Conservation (phyloP, 2,888 invertebrate genomes). For the Drosophila formosana region DNA sequence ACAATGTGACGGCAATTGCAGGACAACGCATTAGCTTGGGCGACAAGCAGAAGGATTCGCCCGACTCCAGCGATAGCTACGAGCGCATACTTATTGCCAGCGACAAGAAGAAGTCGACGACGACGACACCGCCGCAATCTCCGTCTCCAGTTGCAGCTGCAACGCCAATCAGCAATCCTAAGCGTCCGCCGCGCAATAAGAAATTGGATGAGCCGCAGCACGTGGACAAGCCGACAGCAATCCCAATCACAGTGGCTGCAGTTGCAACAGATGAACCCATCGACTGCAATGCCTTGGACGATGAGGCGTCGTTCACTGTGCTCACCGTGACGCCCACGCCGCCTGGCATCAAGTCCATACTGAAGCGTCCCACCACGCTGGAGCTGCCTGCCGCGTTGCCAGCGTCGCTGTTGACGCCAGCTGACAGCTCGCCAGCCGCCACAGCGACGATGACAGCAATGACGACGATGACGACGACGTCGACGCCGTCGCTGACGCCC, state of each 20-base stretch:
- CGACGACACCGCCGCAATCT: constrained; percentile 4
- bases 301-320: constrained; percentile 61
- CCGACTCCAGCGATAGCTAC: constrained; percentile 83
- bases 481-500: constrained; percentile 50
- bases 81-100: constrained; percentile 83
- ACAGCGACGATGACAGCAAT: constrained; percentile 5
- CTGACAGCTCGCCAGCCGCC: constrained; percentile 46
- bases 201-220: constrained; percentile 60
- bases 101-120: constrained; percentile 8
- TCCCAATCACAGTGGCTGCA: neutral
- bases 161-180: constrained; percentile 66
- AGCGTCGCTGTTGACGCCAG: constrained; percentile 31
- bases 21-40: constrained; percentile 90
- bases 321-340: constrained; percentile 74
- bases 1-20: constrained; percentile 88
- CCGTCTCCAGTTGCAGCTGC: constrained; percentile 10
- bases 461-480: constrained; percentile 25
- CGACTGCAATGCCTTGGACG: constrained; percentile 2
- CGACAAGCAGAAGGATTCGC: constrained; percentile 55
- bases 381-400: constrained; percentile 74
- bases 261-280: neutral
- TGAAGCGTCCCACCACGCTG: constrained; percentile 86
- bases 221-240: constrained; percentile 7
- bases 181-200: constrained; percentile 81
- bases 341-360: constrained; percentile 87